Evolutionary conservation across 1,140 invertebrate species (phyloP), one percentile per base, ranked within the genome.

Genomic region (Mercenaria mercenaria): DNA sequence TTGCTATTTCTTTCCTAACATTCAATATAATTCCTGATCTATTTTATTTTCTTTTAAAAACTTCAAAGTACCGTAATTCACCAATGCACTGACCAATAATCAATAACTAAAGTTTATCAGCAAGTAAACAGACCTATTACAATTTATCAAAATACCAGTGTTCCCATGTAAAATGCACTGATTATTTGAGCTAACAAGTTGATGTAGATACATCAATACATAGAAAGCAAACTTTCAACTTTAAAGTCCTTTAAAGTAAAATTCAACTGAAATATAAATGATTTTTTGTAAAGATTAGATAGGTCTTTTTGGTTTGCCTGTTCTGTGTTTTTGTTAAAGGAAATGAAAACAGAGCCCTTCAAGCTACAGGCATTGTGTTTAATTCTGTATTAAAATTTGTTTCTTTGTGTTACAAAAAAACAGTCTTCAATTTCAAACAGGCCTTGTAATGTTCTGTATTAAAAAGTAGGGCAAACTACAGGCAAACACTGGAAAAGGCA

Each of bases 91-190:
- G 43, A 61, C n/a, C 61, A 67, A 67, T 8, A 34, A 67, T 67
- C 61, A 67, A 67, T 67, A n/a, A 67, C 23, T 32, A 18, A 67
- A 47, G 43, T 37, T 61, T 67, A 67, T 67, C 72, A 76, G 37
- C 41, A 37, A 43, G 13, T 43, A 47, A 20, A 26, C 15, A 26
- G 20, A 23, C 72, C 4, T 43, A 43, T 43, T 6, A 41, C 2
- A 26, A 26, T 41, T 41, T 47, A 76, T 76, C 72, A 76, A 76
- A 39, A 76, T 76, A 23, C 72, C 72, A 76, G 11, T n/a, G 72
- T 76, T 76, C 23, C 72, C 72, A 43, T 76, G n/a, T 41, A 41
- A 26, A 43, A 50, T 76, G 11, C 72, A 76, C 10, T 67, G 26
- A 37, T 50, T 43, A 76, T 15, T 76, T 76, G 11, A 43, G 11